Percentiles rank a stretch among this genome's conserved stretches.
Evolutionary conservation across 2,888 invertebrate species (phyloP).

Genomic region (Epinotia brunnichana): DNA sequence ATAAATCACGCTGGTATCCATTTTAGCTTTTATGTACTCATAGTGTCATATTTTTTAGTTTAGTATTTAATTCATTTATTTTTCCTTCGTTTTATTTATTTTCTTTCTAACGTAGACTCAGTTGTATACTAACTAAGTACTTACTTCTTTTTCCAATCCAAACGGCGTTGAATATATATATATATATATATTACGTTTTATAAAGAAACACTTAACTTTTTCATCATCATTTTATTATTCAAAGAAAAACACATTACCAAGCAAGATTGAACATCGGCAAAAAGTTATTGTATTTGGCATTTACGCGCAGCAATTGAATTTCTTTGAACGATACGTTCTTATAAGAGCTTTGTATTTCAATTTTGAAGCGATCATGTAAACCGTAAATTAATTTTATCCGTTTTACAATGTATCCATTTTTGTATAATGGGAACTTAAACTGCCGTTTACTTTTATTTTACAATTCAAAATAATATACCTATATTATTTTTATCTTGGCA

Average conservation of each 20-base stretch:
- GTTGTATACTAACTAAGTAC: too few relatives aligned
- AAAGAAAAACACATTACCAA: slow-evolving; percentile 8
- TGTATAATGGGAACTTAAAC: neutral
- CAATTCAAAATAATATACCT: neutral
- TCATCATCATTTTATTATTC: neutral
- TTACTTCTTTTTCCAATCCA: too few relatives aligned
- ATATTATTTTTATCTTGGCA: too few relatives aligned
- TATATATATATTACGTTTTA: neutral
- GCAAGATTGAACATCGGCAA: slow-evolving; percentile 18
- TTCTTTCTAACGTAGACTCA: too few relatives aligned
- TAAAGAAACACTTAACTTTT: neutral
- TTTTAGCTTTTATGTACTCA: too few relatives aligned
- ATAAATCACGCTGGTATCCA: too few relatives aligned
- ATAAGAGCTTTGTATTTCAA: neutral
- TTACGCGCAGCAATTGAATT: slow-evolving; percentile 17
- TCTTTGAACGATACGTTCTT: slow-evolving; percentile 2
- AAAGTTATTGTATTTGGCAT: neutral
- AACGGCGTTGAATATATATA: too few relatives aligned
- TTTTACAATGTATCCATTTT: neutral
- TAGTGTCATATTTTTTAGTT: too few relatives aligned
- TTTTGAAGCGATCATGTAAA: neutral
- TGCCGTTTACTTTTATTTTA: neutral
- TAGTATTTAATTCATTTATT: too few relatives aligned
- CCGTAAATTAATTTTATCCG: neutral
- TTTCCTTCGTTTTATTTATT: too few relatives aligned